phyloP scores from a whole-genome alignment of 2,888 invertebrate species.

The Gisinianus flammeolus region DNA sequence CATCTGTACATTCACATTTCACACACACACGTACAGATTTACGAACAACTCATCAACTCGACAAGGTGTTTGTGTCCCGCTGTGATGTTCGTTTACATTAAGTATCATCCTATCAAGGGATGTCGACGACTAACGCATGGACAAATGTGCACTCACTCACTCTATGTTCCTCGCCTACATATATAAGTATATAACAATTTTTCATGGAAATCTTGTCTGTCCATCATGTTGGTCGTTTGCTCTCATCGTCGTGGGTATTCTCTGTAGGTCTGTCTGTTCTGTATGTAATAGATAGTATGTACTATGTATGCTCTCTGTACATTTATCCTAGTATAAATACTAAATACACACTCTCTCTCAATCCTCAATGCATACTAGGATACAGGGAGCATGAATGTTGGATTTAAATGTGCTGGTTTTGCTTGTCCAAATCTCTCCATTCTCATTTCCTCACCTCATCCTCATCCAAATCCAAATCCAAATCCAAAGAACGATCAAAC shows the following conservation, averaged over 20 bases:
- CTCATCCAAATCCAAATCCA: not conserved
- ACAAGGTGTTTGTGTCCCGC: constrained; percentile 33
- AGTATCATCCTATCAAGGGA: constrained; percentile 20
- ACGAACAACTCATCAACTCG: constrained; percentile 34
- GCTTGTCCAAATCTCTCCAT: constrained; percentile 9
- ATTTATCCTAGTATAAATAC: no score
- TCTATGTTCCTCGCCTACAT: constrained; percentile 12
- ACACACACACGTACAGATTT: no score
- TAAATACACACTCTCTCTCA: no score
- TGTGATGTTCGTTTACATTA: constrained; percentile 39
- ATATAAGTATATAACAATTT: no score
- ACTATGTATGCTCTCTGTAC: no score
- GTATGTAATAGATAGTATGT: no score
- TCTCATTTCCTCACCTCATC: not conserved
- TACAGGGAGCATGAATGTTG: not conserved
- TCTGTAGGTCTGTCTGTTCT: no score
- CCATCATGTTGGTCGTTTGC: not conserved
- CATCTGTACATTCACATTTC: no score
- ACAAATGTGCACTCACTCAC: constrained; percentile 4
- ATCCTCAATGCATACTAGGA: no score
- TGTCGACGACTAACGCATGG: no score
- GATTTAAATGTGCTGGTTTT: constrained; percentile 11
- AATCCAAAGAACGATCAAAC: no score
- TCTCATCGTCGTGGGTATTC: not conserved
- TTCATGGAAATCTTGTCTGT: constrained; percentile 20